A percentile compares a stretch with the other conserved stretches of the same genome.
Conservation (phyloP, 2,888 invertebrate species). For the Drosophila acutilabella region DNA sequence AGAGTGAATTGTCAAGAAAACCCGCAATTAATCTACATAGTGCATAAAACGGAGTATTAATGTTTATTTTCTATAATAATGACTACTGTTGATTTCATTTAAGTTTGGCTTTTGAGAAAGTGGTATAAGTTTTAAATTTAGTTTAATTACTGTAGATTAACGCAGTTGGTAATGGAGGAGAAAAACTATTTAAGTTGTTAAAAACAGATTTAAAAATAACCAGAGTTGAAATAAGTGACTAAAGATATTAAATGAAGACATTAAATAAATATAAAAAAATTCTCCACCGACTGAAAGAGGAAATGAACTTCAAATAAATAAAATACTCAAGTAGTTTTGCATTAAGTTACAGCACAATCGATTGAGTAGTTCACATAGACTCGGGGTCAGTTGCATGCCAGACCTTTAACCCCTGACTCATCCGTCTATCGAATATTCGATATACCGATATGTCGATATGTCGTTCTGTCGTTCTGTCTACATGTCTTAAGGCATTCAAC, state of each 20-base stretch:
- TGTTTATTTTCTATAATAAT: constrained; percentile 14
- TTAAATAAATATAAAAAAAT: no score
- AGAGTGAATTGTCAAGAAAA: constrained; percentile 23
- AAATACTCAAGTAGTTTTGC: constrained; percentile 1
- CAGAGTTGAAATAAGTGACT: no score
- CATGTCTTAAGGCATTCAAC: constrained; percentile 20
- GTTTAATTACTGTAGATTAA: not conserved
- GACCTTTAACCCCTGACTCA: constrained; percentile 29
- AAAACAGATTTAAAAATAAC: no score
- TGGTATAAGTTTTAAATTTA: not conserved
- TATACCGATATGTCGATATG: not conserved
- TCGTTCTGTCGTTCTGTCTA: constrained; percentile 3
- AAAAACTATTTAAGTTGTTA: no score
- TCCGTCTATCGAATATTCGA: constrained; percentile 3
- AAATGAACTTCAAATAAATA: not conserved
- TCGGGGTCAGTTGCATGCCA: constrained; percentile 18
- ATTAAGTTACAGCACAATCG: not conserved
- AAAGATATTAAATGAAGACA: no score
- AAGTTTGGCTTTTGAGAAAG: not conserved
- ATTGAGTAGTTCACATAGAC: constrained; percentile 1
- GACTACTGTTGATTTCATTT: not conserved
- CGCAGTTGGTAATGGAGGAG: no score
- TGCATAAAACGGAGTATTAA: constrained; percentile 16
- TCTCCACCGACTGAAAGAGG: no score
- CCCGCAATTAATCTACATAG: constrained; percentile 13